phyloP scores from a whole-genome alignment of 2,888 invertebrate genomes.

The Epirrhoe tristata region DNA sequence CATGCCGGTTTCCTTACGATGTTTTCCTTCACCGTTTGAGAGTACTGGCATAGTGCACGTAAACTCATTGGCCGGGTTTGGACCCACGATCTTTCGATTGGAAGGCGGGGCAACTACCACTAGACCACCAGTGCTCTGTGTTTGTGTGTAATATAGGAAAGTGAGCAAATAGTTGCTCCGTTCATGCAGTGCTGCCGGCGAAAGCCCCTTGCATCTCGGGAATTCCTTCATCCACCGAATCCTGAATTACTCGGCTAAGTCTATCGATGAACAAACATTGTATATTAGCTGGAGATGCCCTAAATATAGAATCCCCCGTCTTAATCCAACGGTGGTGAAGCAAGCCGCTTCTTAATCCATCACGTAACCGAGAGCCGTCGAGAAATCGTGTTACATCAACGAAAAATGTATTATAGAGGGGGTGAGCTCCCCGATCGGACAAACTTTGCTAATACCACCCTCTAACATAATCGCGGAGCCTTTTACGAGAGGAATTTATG shows the following conservation, averaged over 20 bases:
- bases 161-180: slow-evolving; percentile 14
- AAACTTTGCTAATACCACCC: slow-evolving; percentile 86
- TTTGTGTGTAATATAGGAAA: background rate
- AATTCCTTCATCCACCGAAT: slow-evolving; percentile 53
- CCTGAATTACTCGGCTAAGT: slow-evolving; percentile 68
- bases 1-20: too few relatives aligned
- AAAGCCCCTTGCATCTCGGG: slow-evolving; percentile 42
- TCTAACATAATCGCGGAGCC: slow-evolving; percentile 85
- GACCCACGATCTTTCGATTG: too few relatives aligned
- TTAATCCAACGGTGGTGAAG: slow-evolving; percentile 80
- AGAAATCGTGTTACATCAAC: slow-evolving; percentile 86
- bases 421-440: slow-evolving; percentile 78
- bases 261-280: slow-evolving; percentile 79
- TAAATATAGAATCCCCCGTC: slow-evolving; percentile 77
- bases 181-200: slow-evolving; percentile 9
- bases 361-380: slow-evolving; percentile 85
- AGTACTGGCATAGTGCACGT: too few relatives aligned
- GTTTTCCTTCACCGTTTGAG: too few relatives aligned
- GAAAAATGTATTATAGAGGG: slow-evolving; percentile 85
- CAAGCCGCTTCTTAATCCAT: slow-evolving; percentile 84
- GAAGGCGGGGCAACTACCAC: too few relatives aligned
- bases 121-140: too few relatives aligned
- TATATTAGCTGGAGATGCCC: slow-evolving; percentile 79
- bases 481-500: slow-evolving; percentile 86
- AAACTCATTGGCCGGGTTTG: too few relatives aligned